Base-by-base conservation (phyloP, 2,888 invertebrate genomes). In the Tupiocoris notatus region DNA sequence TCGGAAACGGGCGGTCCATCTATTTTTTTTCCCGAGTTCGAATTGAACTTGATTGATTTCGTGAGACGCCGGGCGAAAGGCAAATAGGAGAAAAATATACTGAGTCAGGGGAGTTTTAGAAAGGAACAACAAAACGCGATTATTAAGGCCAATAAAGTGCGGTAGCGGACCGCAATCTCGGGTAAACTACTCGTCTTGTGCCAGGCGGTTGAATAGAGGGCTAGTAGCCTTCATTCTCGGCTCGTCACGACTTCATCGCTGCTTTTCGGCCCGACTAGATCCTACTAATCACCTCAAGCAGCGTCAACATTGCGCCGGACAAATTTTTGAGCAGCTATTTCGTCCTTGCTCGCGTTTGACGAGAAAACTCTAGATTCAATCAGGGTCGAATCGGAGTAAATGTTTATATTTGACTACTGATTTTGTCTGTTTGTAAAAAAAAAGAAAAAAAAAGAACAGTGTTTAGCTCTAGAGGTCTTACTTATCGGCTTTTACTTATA, bases 61-160 rank as follows among this genome's bases (percentile, higher is more conserved):
- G 39, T 39, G 39, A 39, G 39, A n/a, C n/a, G n/a, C n/a, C n/a
- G n/a, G n/a, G 39, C 39, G 39, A 39, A 39, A 39, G 39, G 39
- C 3, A 39, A 39, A 39, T 39, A 39, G 12, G 39, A 39, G 39
- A 39, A 39, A 39, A 39, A 39, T 39, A 39, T 3, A 39, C 39
- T n/a, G n/a, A n/a, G n/a, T n/a, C n/a, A n/a, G 39, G 39, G 12
- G 39, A 39, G 39, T 39, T 39, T 39, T 39, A 39, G 39, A 39
- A 39, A 39, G 39, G 39, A 39, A 3, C 39, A 39, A 39, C 39
- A 39, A 39, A 39, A 39, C 39, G 39, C 39, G 67, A 67, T 67
- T 54, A 67, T 67, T 39, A 54, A 21, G 56, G 67, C 54, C 67
- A 67, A 67, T 67, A 67, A 67, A 56, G 67, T 21, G 67, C 67